Percentiles rank a stretch among this genome's conserved stretches.
These are phyloP conservation scores for Bombycilla garrulus DNA, from an alignment of 2,113 vertebrate species.

Conservation along the genomic window DNA sequence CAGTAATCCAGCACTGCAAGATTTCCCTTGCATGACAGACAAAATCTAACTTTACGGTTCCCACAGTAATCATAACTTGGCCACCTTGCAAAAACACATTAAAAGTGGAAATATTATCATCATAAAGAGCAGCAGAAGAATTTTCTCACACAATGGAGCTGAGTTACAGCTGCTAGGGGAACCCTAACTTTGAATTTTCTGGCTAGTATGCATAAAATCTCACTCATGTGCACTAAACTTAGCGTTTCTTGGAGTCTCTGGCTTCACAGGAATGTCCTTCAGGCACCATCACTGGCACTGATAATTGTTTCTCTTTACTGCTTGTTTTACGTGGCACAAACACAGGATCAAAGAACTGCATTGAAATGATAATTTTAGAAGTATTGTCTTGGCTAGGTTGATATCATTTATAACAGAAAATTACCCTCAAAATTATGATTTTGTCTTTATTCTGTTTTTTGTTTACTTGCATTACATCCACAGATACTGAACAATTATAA, in stretches of 20 bases:
- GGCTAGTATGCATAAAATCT: not conserved
- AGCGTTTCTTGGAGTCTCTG: not conserved
- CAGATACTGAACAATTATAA: not conserved
- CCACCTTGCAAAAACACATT: constrained; percentile 35
- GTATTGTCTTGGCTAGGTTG: not conserved
- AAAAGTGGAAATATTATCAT: constrained; percentile 52
- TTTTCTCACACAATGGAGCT: not conserved
- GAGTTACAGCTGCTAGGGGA: constrained; percentile 54
- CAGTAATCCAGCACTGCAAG: constrained; percentile 25
- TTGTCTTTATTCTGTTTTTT: not conserved
- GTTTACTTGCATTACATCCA: not conserved
- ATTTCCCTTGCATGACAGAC: constrained; percentile 29
- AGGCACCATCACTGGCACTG: not conserved
- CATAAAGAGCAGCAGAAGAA: constrained; percentile 40
- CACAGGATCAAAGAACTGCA: not conserved
- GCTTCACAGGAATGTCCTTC: constrained; percentile 17
- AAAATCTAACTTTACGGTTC: constrained; percentile 63
- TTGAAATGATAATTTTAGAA: not conserved
- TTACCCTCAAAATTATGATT: not conserved
- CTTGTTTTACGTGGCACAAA: constrained; percentile 6
- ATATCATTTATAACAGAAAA: not conserved
- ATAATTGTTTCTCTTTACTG: constrained; percentile 8
- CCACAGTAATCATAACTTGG: constrained; percentile 64
- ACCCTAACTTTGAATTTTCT: constrained; percentile 38
- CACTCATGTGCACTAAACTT: not conserved